Evolutionary conservation across 2,113 vertebrate species (phyloP).

Genomic region (Chinchilla lanigera): DNA sequence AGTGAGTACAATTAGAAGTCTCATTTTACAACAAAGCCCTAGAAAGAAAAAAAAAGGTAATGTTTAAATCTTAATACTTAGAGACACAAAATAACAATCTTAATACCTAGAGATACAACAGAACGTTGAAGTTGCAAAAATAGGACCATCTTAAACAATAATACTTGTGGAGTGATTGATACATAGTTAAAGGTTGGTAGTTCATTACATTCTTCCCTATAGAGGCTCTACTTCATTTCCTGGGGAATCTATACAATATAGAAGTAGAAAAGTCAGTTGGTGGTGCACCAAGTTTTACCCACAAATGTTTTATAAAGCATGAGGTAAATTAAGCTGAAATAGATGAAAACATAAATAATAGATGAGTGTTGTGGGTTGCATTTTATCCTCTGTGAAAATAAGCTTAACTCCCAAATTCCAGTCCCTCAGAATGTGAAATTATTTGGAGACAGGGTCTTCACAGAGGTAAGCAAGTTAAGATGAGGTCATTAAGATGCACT

Average conservation of each 20-base stretch:
- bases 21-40: conserved; percentile 89
- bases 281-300: background rate
- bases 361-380: background rate
- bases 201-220: background rate
- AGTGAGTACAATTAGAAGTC: conserved; percentile 85
- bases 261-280: background rate
- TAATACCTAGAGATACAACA: conserved; percentile 21
- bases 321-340: conserved; percentile 38
- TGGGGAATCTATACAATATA: background rate
- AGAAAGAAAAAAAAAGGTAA: conserved; percentile 29
- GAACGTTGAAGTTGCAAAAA: conserved; percentile 37
- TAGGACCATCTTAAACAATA: conserved; percentile 27
- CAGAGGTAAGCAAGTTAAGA: background rate
- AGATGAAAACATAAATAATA: background rate
- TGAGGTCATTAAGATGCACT: background rate
- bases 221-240: background rate
- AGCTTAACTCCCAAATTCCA: background rate
- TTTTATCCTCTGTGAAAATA: background rate
- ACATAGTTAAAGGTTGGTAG: background rate
- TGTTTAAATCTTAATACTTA: background rate
- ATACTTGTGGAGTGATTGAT: background rate
- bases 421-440: background rate
- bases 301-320: background rate
- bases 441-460: background rate
- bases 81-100: background rate